phyloP scores from a whole-genome alignment of 2,797 vertebrate species.

The Helarctos malayanus region DNA sequence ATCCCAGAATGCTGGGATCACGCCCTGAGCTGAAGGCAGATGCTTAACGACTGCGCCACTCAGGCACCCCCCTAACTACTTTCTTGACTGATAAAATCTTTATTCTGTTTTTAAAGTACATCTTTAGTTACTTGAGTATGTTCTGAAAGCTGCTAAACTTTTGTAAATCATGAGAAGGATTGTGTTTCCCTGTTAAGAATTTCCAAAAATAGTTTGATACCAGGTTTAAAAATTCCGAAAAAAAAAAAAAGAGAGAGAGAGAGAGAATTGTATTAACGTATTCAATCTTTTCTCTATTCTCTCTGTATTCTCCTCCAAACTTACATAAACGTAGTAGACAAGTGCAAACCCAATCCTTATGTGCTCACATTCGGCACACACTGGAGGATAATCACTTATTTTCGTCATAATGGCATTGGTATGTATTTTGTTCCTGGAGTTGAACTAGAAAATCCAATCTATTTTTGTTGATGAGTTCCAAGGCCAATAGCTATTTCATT shows the following conservation, averaged over 20 bases:
- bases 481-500: neutral
- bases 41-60: too few species aligned
- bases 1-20: too few species aligned
- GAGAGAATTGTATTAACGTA: neutral
- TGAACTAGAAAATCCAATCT: constrained; percentile 40
- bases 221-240: neutral
- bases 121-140: constrained; percentile 10
- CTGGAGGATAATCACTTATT: neutral
- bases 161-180: constrained; percentile 36
- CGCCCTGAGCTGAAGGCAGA: too few species aligned
- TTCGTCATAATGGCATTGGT: neutral
- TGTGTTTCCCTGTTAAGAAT: constrained; percentile 23
- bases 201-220: constrained; percentile 34
- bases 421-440: constrained; percentile 36
- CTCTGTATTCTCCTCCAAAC: neutral
- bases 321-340: constrained; percentile 11
- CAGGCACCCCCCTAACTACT: neutral
- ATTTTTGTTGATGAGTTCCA: neutral
- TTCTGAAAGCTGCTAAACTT: constrained; percentile 18
- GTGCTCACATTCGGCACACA: neutral
- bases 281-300: neutral
- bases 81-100: constrained; percentile 2
- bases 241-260: neutral
- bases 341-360: neutral
- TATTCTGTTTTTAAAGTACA: constrained; percentile 37